These are phyloP conservation scores for Elaphurus davidianus DNA, from an alignment of 2,113 vertebrate species.

Conservation along the genomic window DNA sequence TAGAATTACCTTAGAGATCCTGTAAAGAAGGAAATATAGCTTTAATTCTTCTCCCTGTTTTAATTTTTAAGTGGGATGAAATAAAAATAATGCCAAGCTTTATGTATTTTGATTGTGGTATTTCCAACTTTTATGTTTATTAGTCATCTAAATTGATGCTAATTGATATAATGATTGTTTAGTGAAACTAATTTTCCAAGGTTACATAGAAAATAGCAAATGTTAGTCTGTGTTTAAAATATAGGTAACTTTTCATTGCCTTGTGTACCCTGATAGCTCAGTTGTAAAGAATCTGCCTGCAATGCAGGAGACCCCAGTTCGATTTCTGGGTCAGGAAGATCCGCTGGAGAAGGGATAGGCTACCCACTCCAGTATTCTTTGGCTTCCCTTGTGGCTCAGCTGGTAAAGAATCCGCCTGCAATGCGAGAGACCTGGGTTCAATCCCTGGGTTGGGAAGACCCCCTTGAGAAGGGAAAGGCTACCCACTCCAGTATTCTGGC, in stretches of 20 bases:
- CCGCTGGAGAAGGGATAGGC: neutral
- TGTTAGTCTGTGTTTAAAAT: neutral
- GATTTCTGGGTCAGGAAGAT: neutral
- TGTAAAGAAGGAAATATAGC: neutral
- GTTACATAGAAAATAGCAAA: neutral
- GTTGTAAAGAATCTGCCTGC: neutral
- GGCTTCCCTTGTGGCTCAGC: neutral
- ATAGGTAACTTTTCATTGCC: neutral
- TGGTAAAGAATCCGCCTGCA: neutral
- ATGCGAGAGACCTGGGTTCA: neutral
- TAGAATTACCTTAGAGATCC: neutral
- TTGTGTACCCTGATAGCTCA: neutral
- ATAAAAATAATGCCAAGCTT: neutral
- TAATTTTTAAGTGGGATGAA: conserved; percentile 1
- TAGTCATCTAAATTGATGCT: neutral
- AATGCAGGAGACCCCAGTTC: neutral
- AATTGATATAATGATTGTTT: neutral
- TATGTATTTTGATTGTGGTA: neutral
- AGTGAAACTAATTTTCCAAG: neutral
- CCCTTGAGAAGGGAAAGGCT: neutral
- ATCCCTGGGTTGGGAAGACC: neutral
- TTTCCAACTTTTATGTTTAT: neutral
- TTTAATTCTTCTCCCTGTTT: neutral
- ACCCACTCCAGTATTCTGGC: neutral
- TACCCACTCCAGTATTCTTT: neutral